Evolutionary conservation across 2,797 vertebrate genomes (phyloP).

Genomic region (Sebastes matsubarae): DNA sequence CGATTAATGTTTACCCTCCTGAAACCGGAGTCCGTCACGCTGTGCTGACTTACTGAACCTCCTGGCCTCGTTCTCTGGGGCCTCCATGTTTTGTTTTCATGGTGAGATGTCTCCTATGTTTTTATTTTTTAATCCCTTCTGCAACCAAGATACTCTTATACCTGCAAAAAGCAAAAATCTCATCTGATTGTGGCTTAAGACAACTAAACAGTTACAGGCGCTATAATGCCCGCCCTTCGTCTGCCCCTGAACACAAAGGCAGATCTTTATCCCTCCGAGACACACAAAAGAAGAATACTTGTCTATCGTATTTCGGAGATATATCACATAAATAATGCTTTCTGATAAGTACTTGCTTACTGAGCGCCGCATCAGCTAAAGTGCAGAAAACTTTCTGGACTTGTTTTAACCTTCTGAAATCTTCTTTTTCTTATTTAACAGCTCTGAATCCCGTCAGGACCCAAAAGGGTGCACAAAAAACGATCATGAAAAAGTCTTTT

Average conservation of each 20-base stretch:
- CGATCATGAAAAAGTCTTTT: neutral
- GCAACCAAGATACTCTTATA: neutral
- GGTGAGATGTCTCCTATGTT: neutral
- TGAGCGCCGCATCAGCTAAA: slow-evolving; percentile 2
- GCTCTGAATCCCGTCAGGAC: neutral
- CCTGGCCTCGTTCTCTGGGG: neutral
- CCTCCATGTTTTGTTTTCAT: slow-evolving; percentile 22
- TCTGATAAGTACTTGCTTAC: slow-evolving; percentile 44
- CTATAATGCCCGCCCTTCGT: slow-evolving; percentile 38
- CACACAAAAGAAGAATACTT: slow-evolving; percentile 23
- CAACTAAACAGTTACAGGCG: slow-evolving; percentile 8
- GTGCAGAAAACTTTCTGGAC: slow-evolving; percentile 14
- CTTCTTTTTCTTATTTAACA: neutral
- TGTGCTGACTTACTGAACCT: slow-evolving; percentile 5
- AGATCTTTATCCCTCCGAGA: slow-evolving; percentile 50
- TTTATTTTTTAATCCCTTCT: neutral
- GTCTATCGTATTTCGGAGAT: slow-evolving; percentile 23
- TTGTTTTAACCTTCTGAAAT: slow-evolving; percentile 29
- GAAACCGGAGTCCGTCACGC: neutral
- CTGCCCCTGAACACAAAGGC: slow-evolving; percentile 52
- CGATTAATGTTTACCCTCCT: neutral
- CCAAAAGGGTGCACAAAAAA: neutral
- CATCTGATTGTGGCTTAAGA: neutral
- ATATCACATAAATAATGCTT: slow-evolving; percentile 45
- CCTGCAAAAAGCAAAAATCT: slow-evolving; percentile 8